Evolutionary conservation across 2,113 vertebrate species (phyloP).

Genomic region (Vireo altiloquus): DNA sequence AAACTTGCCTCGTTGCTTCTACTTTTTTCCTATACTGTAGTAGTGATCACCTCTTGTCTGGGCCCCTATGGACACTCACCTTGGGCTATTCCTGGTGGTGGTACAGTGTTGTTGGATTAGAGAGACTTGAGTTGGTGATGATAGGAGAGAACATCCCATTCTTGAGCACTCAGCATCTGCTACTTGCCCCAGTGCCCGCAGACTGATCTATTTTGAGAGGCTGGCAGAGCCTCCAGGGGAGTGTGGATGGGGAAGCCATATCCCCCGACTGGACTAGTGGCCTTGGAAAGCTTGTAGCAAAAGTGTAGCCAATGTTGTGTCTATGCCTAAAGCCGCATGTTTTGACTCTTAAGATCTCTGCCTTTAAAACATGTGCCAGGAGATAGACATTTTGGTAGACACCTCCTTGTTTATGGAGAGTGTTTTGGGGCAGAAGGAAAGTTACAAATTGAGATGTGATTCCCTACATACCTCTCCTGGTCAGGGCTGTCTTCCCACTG

Average conservation of each 20-base stretch:
- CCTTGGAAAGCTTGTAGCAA: background rate
- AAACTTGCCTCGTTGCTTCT: background rate
- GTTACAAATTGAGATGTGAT: background rate
- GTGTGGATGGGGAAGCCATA: background rate
- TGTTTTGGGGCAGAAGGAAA: background rate
- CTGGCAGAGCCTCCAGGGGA: background rate
- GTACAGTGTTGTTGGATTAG: background rate
- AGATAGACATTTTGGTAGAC: background rate
- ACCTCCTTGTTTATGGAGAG: background rate
- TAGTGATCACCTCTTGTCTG: background rate
- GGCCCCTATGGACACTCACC: background rate
- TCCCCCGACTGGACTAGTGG: background rate
- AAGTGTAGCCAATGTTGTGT: background rate
- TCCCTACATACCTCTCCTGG: background rate
- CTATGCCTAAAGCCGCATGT: background rate
- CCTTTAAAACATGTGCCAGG: background rate
- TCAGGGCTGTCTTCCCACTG: background rate
- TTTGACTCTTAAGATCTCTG: slow-evolving; percentile 15
- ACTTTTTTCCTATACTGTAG: fast-evolving
- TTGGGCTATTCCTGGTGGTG: background rate
- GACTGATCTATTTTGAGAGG: background rate
- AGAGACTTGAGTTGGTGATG: background rate
- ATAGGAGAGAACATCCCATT: background rate
- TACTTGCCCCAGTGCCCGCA: background rate
- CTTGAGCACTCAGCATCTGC: background rate